Base-by-base conservation (phyloP, 2,888 invertebrate species). In the Therioaphis trifolii region DNA sequence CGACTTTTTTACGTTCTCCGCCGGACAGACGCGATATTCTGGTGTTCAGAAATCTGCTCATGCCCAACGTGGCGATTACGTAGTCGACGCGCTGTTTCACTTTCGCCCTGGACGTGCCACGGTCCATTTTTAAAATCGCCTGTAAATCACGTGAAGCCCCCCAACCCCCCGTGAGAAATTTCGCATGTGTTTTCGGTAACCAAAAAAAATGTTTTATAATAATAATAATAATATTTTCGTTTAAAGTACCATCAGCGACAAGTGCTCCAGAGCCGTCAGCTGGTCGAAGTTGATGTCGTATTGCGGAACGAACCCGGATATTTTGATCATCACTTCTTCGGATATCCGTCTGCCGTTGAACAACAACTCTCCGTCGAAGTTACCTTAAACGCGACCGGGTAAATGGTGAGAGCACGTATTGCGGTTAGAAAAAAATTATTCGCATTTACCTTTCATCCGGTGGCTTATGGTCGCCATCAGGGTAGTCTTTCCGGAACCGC, bases 291-390 rank as follows among this genome's bases (percentile, higher is more conserved):
- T 93, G 86, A 96, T 90, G 89, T 96, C 96, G 86, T 94, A 93
- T 88, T 97, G 96, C 9, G 96, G 95, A 68, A 96, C 92, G 89
- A 96, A 96, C 85, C 94, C 94, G 2, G 95, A 95, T 86, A 95
- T 92, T 87, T 92, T 91, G 86, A 93, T 91, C 89, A 95, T 93
- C 77, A 92, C 90, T 86, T 91, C 90, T 66, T 91, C 91, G 18
- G 92, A 91, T 74, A 93, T 91, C 68, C 91, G 87, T 85, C 91
- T 89, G 9, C 94, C 94, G 87, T 94, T 94, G 77, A 94, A 90
- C 88, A 93, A 91, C 85, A 94, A 90, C 87, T 93, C 92, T 18
- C 94, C 94, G 4, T 91, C 91, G 87, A 92, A 89, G 75, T 92
- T 91, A 85, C 92, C 89, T 89, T n/a, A n/a, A n/a, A n/a, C 58